Conservation (phyloP, 2,113 vertebrate genomes). For the Conger conger region DNA sequence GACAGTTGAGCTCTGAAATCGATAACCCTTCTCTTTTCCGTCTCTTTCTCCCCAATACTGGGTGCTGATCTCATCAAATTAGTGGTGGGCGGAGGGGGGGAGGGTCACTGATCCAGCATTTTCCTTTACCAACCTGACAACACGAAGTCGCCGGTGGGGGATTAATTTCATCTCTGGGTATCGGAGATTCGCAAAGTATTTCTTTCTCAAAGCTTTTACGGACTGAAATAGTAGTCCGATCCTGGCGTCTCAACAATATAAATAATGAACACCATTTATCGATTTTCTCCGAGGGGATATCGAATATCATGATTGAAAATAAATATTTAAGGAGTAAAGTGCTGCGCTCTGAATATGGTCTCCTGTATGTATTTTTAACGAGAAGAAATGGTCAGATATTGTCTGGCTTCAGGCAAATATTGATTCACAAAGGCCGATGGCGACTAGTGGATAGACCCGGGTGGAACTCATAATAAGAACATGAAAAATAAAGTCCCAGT, state of each 20-base stretch:
- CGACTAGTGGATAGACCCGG: background rate
- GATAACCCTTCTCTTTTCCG: background rate
- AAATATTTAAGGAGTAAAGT: slow-evolving; percentile 12
- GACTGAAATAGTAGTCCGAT: slow-evolving; percentile 4
- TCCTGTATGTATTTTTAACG: slow-evolving; percentile 1
- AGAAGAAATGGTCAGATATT: slow-evolving; percentile 7
- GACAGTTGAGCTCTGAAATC: background rate
- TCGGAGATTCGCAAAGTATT: background rate
- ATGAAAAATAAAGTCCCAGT: background rate
- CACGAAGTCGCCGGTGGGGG: background rate
- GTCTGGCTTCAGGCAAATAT: slow-evolving; percentile 20
- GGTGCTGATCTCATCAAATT: background rate
- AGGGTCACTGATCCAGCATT: background rate
- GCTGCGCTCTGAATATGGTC: slow-evolving; percentile 13
- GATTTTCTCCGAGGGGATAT: slow-evolving; percentile 23
- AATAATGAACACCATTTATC: slow-evolving; percentile 30
- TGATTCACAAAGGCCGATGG: slow-evolving; percentile 2
- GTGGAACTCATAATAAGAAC: background rate
- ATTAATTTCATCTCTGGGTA: background rate
- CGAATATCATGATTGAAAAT: slow-evolving; percentile 26
- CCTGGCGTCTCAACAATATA: slow-evolving; percentile 14
- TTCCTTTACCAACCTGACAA: background rate
- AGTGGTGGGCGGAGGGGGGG: background rate
- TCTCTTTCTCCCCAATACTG: background rate
- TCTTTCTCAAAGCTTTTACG: background rate